A percentile compares a stretch with the other conserved stretches of the same genome.
These are phyloP conservation scores for Reticulitermes speratus DNA, from an alignment of 1,140 invertebrate genomes.

Conservation along the genomic window DNA sequence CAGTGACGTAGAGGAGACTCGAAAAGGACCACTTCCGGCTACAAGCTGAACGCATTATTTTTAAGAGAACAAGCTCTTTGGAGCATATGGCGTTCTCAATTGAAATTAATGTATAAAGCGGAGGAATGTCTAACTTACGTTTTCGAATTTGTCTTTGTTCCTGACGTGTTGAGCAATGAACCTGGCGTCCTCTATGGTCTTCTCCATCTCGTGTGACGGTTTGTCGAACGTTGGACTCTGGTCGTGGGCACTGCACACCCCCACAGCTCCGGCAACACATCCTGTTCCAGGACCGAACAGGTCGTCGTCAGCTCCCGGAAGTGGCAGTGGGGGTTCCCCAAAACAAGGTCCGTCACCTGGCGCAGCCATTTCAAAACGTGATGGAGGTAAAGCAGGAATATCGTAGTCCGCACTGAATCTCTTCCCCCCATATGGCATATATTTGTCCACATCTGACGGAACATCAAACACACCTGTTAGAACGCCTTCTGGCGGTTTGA, in stretches of 20 bases:
- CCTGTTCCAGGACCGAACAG: constrained; percentile 60
- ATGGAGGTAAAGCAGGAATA: constrained; percentile 56
- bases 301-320: constrained; percentile 73
- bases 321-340: constrained; percentile 64
- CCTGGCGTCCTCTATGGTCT: constrained; percentile 83
- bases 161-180: constrained; percentile 93
- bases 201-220: constrained; percentile 74
- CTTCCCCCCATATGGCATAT: constrained; percentile 50
- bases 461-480: constrained; percentile 68
- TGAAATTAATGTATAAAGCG: not conserved
- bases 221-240: constrained; percentile 77
- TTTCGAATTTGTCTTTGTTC: constrained; percentile 92
- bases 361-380: constrained; percentile 50
- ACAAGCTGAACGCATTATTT: no score
- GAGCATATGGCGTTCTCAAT: no score
- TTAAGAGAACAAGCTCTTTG: no score
- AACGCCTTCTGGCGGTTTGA: constrained; percentile 63
- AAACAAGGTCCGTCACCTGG: constrained; percentile 58
- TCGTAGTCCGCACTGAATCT: constrained; percentile 70
- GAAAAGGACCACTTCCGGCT: no score
- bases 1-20: no score
- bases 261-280: constrained; percentile 45
- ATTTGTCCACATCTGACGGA: constrained; percentile 69
- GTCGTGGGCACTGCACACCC: constrained; percentile 46
- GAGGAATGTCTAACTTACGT: constrained; percentile 64